Conservation (phyloP, 2,113 vertebrate species). For the Corythornis vintsioides region DNA sequence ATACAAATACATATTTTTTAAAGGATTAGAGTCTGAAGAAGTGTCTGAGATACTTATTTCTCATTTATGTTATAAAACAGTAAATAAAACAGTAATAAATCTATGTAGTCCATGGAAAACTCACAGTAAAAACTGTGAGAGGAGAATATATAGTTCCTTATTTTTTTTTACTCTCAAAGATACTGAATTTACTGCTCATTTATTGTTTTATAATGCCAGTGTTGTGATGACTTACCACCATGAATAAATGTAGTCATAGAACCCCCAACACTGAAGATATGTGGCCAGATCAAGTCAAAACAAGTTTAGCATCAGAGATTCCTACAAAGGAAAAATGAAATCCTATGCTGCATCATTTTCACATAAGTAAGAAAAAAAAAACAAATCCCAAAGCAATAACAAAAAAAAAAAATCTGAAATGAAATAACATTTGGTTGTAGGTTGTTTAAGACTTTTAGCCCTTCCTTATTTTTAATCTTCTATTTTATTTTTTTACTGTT, state of each 20-base stretch:
- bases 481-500: neutral
- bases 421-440: neutral
- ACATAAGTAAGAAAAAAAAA: neutral
- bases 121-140: neutral
- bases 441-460: neutral
- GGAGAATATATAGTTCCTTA: neutral
- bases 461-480: neutral
- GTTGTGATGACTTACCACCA: neutral
- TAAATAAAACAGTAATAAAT: neutral
- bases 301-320: neutral
- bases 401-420: neutral
- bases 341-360: neutral
- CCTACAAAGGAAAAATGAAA: conserved; percentile 16
- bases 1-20: neutral
- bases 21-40: neutral
- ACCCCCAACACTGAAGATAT: neutral
- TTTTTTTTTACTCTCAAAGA: neutral
- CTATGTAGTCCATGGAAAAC: neutral
- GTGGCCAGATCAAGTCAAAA: neutral
- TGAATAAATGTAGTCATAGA: neutral
- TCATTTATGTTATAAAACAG: neutral
- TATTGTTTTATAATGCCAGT: neutral
- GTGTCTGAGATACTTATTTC: neutral
- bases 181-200: neutral
- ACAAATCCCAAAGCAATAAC: neutral